Evolutionary conservation across 2,797 vertebrate genomes (phyloP), one percentile per base, ranked within the genome.

Genomic region (Sebastes cheni): DNA sequence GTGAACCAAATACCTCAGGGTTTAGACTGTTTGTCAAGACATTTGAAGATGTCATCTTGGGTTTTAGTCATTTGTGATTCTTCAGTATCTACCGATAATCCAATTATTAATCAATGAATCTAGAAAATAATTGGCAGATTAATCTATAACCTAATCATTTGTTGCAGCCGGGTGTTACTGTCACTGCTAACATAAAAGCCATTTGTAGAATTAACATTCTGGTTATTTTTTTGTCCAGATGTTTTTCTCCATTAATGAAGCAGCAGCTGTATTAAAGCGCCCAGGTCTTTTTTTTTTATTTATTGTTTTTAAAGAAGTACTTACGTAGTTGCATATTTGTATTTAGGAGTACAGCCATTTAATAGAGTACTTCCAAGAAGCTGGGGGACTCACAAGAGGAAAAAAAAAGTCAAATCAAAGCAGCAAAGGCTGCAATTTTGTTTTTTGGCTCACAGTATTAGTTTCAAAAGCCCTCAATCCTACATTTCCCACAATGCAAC

Each of bases 401-500:
- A 23, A n/a, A 39, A 23, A 20, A 18, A 16, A 27, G 22, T n/a
- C 6, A 71, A 67, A n/a, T 58, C 11, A 61, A 46, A 68, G 34
- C 25, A 68, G 22, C 8, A 70, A 18, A 42, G 4, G 14, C 2
- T 22, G 23, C 32, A 22, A 18, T 22, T 55, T 36, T 34, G 25
- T 39, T 55, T 3, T 56, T 32, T 39, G 20, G 3, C 2, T 12
- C 32, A 46, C 6, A 66, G 8, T 10, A 46, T 58, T 18, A 4
- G 20, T 22, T 59, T 18, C 6, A 12, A 58, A 69, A 75, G 5
- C 4, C 11, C 7, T 32, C 0, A 11, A 72, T 67, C 46, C 80
- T 79, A 71, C 46, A 42, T 64, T 60, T 46, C 39, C 72, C 55
- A 67, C 5, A 56, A 60, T 69, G 46, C 65, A 60, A 52, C 52